Percentiles rank a stretch among this genome's conserved stretches.
phyloP scores from a whole-genome alignment of 2,113 vertebrate species.

The Hemichromis elongatus region DNA sequence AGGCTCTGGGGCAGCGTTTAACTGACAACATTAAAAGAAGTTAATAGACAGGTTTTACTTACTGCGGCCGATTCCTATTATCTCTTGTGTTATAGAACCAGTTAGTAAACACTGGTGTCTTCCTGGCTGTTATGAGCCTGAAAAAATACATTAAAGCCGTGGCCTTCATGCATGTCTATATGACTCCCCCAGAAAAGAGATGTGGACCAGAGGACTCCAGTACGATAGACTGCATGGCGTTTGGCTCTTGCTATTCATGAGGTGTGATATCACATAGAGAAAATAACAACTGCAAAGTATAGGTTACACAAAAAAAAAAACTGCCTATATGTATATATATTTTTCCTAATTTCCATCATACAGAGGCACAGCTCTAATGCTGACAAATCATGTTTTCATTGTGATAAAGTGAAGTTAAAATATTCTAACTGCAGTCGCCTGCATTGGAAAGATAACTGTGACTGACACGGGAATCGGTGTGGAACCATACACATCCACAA shows the following conservation, averaged over 20 bases:
- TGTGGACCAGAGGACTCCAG: neutral
- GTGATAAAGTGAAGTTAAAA: slow-evolving; percentile 4
- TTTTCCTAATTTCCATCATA: neutral
- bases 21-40: neutral
- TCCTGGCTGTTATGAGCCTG: neutral
- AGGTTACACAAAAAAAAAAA: neutral
- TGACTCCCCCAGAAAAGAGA: neutral
- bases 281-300: neutral
- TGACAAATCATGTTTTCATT: slow-evolving; percentile 26
- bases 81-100: neutral
- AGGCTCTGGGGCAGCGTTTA: neutral
- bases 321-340: neutral
- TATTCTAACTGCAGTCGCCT: slow-evolving; percentile 7
- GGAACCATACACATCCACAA: neutral
- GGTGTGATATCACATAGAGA: neutral
- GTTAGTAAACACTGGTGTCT: neutral
- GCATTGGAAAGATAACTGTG: slow-evolving; percentile 43
- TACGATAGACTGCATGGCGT: neutral
- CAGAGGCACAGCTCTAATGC: neutral
- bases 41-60: neutral
- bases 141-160: neutral
- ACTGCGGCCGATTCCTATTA: neutral
- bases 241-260: neutral
- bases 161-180: neutral
- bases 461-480: slow-evolving; percentile 23